Conservation (phyloP, 1,140 invertebrate species). For the Drosophila baimaii region DNA sequence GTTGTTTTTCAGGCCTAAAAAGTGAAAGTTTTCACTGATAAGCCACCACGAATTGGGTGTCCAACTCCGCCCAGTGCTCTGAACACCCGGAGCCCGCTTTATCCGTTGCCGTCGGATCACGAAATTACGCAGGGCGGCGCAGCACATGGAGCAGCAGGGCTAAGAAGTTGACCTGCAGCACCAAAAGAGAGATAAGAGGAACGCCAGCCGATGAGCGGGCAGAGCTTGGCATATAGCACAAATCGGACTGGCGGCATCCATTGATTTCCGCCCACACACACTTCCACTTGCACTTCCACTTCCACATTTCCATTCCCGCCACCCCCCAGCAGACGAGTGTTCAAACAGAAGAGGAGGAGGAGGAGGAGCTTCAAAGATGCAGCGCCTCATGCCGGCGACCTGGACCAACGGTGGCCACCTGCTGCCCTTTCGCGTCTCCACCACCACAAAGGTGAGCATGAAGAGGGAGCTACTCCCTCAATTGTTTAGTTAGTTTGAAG, state of each 20-base stretch:
- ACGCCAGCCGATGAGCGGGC: slow-evolving; percentile 58
- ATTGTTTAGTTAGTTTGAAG: neutral
- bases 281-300: slow-evolving; percentile 5
- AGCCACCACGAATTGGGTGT: slow-evolving; percentile 12
- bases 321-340: slow-evolving; percentile 9
- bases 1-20: slow-evolving; percentile 63
- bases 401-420: slow-evolving; percentile 48
- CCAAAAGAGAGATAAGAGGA: slow-evolving; percentile 32
- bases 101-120: neutral
- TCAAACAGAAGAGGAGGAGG: neutral
- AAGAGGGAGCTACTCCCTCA: no score
- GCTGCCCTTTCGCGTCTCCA: slow-evolving; percentile 66
- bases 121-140: slow-evolving; percentile 30
- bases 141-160: slow-evolving; percentile 15
- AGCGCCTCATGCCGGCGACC: slow-evolving; percentile 54
- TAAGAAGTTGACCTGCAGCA: slow-evolving; percentile 7
- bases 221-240: slow-evolving; percentile 6
- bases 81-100: no score
- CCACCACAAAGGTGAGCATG: slow-evolving; percentile 76
- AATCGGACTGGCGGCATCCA: slow-evolving; percentile 6
- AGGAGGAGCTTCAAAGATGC: slow-evolving; percentile 45
- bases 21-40: slow-evolving; percentile 65
- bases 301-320: slow-evolving; percentile 6
- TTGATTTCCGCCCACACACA: slow-evolving; percentile 4
- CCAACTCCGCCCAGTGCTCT: slow-evolving; percentile 4